phyloP scores from a whole-genome alignment of 2,113 vertebrate genomes.

The Rhipidura dahli region DNA sequence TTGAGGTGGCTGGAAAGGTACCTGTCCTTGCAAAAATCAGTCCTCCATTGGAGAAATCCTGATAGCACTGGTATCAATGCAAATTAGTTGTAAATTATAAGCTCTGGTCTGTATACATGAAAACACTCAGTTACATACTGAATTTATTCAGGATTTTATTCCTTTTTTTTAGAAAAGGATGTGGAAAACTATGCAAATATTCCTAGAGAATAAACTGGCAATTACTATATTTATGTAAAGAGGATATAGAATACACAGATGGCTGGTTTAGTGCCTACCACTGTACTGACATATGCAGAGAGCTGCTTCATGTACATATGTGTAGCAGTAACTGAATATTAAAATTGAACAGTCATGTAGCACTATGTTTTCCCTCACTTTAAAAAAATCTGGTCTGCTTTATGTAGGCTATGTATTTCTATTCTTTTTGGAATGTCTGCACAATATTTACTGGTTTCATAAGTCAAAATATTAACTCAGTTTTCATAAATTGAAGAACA shows the following conservation, averaged over 20 bases:
- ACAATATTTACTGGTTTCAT: neutral
- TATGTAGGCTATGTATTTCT: neutral
- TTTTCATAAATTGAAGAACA: neutral
- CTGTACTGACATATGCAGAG: neutral
- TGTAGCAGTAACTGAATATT: neutral
- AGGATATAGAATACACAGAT: neutral
- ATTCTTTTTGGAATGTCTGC: neutral
- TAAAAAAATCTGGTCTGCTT: neutral
- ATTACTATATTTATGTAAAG: neutral
- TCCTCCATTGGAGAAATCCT: neutral
- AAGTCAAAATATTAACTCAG: constrained; percentile 8
- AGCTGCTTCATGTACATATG: neutral
- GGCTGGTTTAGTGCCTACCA: neutral
- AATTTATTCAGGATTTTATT: neutral
- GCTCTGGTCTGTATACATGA: neutral
- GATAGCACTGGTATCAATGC: neutral
- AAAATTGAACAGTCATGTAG: neutral
- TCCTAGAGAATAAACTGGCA: neutral
- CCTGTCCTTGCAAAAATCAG: neutral
- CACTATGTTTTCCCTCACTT: neutral
- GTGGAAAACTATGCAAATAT: neutral
- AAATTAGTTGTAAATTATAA: neutral
- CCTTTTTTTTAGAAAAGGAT: neutral
- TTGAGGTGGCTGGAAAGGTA: neutral
- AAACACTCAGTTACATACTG: neutral